Percentiles rank a stretch among this genome's conserved stretches.
These are phyloP conservation scores for Limenitis camilla DNA, from an alignment of 2,888 invertebrate species.

Conservation along the genomic window DNA sequence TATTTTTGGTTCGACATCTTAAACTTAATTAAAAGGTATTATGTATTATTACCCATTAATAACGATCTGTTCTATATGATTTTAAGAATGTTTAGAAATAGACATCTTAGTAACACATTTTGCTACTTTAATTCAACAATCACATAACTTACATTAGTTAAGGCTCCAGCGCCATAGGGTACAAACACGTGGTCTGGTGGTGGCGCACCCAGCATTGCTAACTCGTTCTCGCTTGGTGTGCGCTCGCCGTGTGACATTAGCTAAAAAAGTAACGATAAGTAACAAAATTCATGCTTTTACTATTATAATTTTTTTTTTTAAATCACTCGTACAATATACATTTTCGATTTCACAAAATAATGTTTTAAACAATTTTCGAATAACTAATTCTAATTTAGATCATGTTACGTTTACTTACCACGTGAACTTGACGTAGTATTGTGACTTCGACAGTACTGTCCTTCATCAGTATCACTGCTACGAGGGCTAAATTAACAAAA, in stretches of 20 bases:
- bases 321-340: too few relatives aligned
- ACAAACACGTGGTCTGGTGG: conserved; percentile 75
- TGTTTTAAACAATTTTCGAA: not conserved
- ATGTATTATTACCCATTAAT: too few relatives aligned
- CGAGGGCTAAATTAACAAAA: conserved; percentile 50
- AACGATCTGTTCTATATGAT: too few relatives aligned
- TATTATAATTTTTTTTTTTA: too few relatives aligned
- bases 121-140: not conserved
- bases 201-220: conserved; percentile 75
- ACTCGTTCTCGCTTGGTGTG: conserved; percentile 74
- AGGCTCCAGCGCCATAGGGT: conserved; percentile 79
- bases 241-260: conserved; percentile 83
- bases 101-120: too few relatives aligned
- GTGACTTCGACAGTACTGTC: conserved; percentile 62
- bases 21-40: too few relatives aligned
- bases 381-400: not conserved
- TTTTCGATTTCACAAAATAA: too few relatives aligned
- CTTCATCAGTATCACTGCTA: conserved; percentile 68
- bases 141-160: conserved; percentile 74
- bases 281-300: too few relatives aligned
- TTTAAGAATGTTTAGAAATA: too few relatives aligned
- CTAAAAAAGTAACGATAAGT: conserved; percentile 38
- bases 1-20: too few relatives aligned
- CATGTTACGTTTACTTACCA: conserved; percentile 45
- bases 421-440: conserved; percentile 64